Evolutionary conservation across 2,888 invertebrate species (phyloP), one percentile per base, ranked within the genome.

Genomic region (Orthosia cruda): DNA sequence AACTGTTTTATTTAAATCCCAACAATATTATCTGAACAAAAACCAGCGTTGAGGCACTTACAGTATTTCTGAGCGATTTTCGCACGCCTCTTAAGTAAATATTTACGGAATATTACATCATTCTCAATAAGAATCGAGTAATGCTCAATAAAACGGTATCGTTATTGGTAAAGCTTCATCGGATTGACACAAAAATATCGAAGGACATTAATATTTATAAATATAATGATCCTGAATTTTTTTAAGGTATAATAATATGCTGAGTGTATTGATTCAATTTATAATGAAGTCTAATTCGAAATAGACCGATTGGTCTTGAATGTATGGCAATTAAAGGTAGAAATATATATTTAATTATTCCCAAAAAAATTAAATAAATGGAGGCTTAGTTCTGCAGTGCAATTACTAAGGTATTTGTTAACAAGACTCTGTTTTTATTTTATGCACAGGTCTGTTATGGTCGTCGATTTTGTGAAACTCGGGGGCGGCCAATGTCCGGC

Each of bases 121-220:
- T 45, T 71, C 45, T 65, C 65, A 73, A 80, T 73, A 50, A 84
- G 55, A 84, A 62, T 74, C 20, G 20, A 64, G 50, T 74, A 75
- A 74, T 65, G 61, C 71, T 71, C 65, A 74, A 85, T 83, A 71
- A 76, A 68, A 76, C 2, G 58, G 5, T 71, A 54, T 59, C 71
- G 74, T 67, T 84, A 78, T 71, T 61, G 61, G 64, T 72, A 73
- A 71, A 52, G 66, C 71, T 70, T 58, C 45, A 74, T 63, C 59
- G 66, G 63, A 77, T 32, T 57, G 71, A 77, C 77, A 76, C 74
- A 73, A 79, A 81, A 80, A 85, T 86, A 74, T 81, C 80, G 57
- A 73, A 74, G 65, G 65, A 71, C 81, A 80, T 88, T 83, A 87
- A 87, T 88, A 88, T 88, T 88, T 85, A 88, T 82, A 77, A 74